Conservation (phyloP, 1,140 invertebrate genomes). For the Oryzaephilus surinamensis region DNA sequence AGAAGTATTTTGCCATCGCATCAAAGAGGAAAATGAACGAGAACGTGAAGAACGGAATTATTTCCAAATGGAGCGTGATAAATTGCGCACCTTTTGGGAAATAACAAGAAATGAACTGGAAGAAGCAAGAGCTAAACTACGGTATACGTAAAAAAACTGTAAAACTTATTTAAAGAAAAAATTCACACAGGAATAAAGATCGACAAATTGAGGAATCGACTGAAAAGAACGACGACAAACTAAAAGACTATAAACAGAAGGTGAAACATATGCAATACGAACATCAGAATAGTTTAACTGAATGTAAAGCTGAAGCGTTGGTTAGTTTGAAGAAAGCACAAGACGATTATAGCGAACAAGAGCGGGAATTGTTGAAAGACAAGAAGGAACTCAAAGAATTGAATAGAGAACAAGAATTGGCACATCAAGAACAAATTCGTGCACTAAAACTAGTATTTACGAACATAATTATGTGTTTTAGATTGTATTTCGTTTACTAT, state of each 20-base stretch:
- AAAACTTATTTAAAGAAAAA: conserved; percentile 1
- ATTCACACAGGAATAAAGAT: conserved; percentile 60
- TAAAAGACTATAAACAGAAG: conserved; percentile 85
- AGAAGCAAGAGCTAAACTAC: conserved; percentile 62
- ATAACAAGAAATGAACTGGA: conserved; percentile 75
- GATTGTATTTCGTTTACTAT: conserved; percentile 1
- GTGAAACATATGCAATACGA: conserved; percentile 88
- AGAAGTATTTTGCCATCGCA: conserved; percentile 72
- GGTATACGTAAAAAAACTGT: conserved; percentile 10
- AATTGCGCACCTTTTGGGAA: conserved; percentile 90
- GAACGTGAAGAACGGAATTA: conserved; percentile 92
- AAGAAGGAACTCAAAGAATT: conserved; percentile 64
- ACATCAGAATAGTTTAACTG: conserved; percentile 72
- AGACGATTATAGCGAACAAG: conserved; percentile 61
- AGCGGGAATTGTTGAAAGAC: conserved; percentile 66
- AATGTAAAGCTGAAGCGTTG: conserved; percentile 65
- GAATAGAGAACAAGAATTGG: conserved; percentile 59
- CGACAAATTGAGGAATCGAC: conserved; percentile 77
- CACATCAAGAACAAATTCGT: conserved; percentile 54
- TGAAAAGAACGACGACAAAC: conserved; percentile 76
- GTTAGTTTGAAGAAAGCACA: conserved; percentile 63
- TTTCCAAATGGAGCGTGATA: conserved; percentile 90
- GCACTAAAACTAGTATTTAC: conserved; percentile 47
- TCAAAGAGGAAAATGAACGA: conserved; percentile 86
- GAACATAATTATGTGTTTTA: neutral